A percentile compares a stretch with the other conserved stretches of the same genome.
Evolutionary conservation across 2,113 vertebrate species (phyloP).

Genomic region (Nibea coibor): DNA sequence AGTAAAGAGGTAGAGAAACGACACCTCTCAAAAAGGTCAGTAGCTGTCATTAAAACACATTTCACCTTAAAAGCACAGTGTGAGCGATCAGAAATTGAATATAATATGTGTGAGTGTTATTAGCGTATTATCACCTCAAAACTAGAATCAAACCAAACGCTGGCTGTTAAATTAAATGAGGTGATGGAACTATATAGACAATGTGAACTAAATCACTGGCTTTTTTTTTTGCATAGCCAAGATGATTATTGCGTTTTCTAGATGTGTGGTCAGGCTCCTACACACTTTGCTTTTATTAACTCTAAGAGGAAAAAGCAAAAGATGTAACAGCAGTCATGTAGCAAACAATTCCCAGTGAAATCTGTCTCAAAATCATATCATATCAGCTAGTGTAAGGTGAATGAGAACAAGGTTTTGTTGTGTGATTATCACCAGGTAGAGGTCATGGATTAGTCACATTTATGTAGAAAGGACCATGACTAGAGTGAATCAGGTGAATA

Average conservation of each 20-base stretch:
- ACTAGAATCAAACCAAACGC: too few species aligned
- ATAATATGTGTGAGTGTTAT: too few species aligned
- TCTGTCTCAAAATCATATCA: background rate
- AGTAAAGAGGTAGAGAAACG: conserved; percentile 53
- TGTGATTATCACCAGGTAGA: background rate
- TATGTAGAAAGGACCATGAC: background rate
- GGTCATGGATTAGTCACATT: background rate
- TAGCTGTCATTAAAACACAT: conserved; percentile 22
- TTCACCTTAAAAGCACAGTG: background rate
- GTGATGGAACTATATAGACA: background rate
- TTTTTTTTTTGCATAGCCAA: background rate
- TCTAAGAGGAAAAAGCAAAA: background rate
- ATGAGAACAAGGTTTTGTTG: background rate
- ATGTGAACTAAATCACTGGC: background rate
- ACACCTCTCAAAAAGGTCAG: conserved; percentile 76
- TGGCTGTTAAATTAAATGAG: background rate
- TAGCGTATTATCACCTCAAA: too few species aligned
- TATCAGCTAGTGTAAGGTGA: background rate
- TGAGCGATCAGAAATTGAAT: too few species aligned
- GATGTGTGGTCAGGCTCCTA: background rate
- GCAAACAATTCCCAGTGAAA: background rate
- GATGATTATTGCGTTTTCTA: background rate
- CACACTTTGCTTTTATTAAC: background rate
- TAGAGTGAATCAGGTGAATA: background rate
- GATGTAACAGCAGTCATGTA: background rate